Conservation (phyloP, 1,140 invertebrate species). For the Acyrthosiphon pisum region DNA sequence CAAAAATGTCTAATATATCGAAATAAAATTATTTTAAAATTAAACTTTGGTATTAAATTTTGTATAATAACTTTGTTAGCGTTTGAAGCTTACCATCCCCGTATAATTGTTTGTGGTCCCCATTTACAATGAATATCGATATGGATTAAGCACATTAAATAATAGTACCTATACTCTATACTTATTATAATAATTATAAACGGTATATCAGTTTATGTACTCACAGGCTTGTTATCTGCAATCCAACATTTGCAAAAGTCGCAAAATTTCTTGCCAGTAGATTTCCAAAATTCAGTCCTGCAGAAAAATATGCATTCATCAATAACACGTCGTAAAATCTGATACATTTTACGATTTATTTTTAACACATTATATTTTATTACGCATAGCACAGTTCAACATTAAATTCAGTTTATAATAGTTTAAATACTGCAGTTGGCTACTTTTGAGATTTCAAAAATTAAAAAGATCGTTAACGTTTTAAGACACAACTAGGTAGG, state of each 20-base stretch:
- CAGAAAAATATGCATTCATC: slow-evolving; percentile 61
- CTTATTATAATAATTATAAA: too few relatives aligned
- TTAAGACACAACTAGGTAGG: background rate
- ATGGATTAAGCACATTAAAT: background rate
- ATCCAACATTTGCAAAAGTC: slow-evolving; percentile 99
- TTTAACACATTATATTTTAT: background rate
- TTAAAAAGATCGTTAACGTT: background rate
- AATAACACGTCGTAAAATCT: background rate
- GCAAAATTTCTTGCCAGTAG: slow-evolving; percentile 92
- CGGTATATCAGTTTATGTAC: slow-evolving; percentile 60
- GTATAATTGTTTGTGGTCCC: background rate
- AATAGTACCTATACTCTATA: too few relatives aligned
- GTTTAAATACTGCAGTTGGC: background rate
- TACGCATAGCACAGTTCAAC: background rate
- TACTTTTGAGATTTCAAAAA: background rate
- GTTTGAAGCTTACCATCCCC: background rate
- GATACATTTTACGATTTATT: background rate
- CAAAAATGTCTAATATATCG: background rate
- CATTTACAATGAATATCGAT: background rate
- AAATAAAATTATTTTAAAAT: background rate
- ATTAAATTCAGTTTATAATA: slow-evolving; percentile 6
- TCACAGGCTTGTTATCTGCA: slow-evolving; percentile 93
- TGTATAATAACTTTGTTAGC: background rate
- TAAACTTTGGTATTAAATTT: too few relatives aligned
- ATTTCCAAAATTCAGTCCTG: slow-evolving; percentile 98